A percentile compares a stretch with the other conserved stretches of the same genome.
Evolutionary conservation across 2,888 invertebrate genomes (phyloP).

Genomic region (Linhomoeus sp.): DNA sequence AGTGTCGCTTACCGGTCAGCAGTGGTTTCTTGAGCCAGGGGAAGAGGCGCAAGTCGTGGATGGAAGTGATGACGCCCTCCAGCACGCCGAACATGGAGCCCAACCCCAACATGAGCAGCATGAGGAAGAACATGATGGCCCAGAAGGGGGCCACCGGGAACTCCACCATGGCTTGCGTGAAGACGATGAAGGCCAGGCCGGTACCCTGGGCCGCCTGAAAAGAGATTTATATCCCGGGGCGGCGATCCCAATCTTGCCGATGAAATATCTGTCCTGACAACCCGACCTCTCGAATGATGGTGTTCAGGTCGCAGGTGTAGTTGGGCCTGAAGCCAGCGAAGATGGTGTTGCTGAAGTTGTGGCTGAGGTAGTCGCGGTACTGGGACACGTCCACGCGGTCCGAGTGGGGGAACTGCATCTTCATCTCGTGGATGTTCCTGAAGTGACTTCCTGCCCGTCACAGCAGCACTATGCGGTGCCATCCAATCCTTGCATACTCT

Average conservation of each 20-base stretch:
- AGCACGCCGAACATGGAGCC: slow-evolving; percentile 89
- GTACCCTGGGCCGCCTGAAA: slow-evolving; percentile 80
- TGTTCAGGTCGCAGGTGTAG: not conserved
- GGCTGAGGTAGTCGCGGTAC: no score
- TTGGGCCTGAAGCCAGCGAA: no score
- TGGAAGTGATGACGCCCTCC: slow-evolving; percentile 83
- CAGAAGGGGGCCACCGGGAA: slow-evolving; percentile 81
- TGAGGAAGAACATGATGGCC: slow-evolving; percentile 85
- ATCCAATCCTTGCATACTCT: no score
- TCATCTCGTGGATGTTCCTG: no score
- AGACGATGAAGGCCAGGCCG: slow-evolving; percentile 85
- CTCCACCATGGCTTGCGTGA: slow-evolving; percentile 84
- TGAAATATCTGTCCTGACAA: no score
- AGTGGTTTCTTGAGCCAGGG: slow-evolving; percentile 69
- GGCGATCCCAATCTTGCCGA: no score
- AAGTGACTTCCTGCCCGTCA: no score
- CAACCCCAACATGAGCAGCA: slow-evolving; percentile 73
- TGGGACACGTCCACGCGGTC: not conserved
- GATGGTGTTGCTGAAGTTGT: no score
- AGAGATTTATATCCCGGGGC: no score
- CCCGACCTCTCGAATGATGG: not conserved
- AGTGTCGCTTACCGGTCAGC: slow-evolving; percentile 53
- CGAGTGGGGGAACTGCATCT: no score
- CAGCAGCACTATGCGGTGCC: no score
- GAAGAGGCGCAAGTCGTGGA: slow-evolving; percentile 78